Evolutionary conservation across 2,888 invertebrate genomes (phyloP).

Genomic region (Megalurothrips usitatus): DNA sequence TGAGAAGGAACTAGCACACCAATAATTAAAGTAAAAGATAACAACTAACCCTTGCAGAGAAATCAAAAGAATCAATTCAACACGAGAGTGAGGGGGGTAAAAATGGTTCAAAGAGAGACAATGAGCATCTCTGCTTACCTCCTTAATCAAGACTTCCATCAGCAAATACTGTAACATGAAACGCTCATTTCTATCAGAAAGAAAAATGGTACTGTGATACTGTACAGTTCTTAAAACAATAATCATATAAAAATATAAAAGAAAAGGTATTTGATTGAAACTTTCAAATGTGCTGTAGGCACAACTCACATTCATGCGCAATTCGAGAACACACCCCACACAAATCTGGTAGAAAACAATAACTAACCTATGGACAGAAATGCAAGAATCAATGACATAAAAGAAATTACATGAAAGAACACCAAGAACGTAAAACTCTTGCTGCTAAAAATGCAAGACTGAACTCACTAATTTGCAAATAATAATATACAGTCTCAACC

Average conservation of each 20-base stretch:
- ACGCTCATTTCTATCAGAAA: neutral
- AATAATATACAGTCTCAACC: constrained; percentile 15
- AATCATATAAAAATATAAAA: constrained; percentile 26
- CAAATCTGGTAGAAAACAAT: neutral
- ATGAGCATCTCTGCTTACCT: too few relatives aligned
- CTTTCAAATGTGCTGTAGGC: neutral
- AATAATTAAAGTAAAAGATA: neutral
- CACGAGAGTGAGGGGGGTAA: neutral
- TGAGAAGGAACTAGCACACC: constrained; percentile 14
- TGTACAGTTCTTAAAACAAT: neutral
- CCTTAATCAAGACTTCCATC: neutral
- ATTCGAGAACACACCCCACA: neutral
- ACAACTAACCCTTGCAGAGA: neutral
- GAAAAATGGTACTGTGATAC: neutral
- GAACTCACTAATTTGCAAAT: neutral
- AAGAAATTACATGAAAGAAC: neutral
- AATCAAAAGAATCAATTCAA: neutral
- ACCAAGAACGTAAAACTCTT: neutral
- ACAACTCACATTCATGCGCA: neutral
- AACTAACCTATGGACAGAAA: constrained; percentile 20
- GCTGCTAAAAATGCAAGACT: constrained; percentile 2
- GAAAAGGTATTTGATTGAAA: neutral
- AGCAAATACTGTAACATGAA: neutral
- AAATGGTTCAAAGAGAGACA: neutral
- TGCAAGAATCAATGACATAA: constrained; percentile 22